A percentile compares a stretch with the other conserved stretches of the same genome.
Conservation (phyloP, 2,113 vertebrate species). For the Felis catus region F.catus_Fca126_mat1.0 CM031413.1:48800501-48801000, state of each 20-base stretch:
- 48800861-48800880: not conserved
- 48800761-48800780: conserved; percentile 27
- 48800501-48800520: not conserved
- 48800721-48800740: not conserved
- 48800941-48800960: not conserved
- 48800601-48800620: not conserved
- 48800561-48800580: not conserved
- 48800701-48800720: not conserved
- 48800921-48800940: not conserved
- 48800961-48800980: not conserved
- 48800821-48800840: not conserved
- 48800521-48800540: not conserved
- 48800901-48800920: not conserved
- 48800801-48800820: not conserved
- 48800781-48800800: not conserved
- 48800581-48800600: rapidly evolving
- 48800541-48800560: not conserved
- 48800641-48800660: rapidly evolving
- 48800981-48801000: not conserved
- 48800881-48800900: not conserved
- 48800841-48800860: not conserved
- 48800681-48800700: not conserved
- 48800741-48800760: not conserved
- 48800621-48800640: not conserved
- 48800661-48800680: no score